Percentiles rank a stretch among this genome's conserved stretches.
These are phyloP conservation scores for Spea hammondii DNA, from an alignment of 2,797 vertebrate species.

Conservation along the genomic window DNA sequence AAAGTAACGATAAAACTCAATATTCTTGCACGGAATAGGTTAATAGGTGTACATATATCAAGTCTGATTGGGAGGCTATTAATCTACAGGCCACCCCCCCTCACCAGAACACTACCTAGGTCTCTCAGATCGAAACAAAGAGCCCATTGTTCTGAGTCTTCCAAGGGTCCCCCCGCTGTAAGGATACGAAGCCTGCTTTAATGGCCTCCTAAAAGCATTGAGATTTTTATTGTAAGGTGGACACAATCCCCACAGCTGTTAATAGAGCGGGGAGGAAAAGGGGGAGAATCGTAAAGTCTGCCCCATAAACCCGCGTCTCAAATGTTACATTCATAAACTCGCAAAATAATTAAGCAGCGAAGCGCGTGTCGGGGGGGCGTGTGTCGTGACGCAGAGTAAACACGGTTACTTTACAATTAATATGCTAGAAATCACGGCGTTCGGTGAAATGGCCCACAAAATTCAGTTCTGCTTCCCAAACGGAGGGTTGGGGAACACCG, in stretches of 20 bases:
- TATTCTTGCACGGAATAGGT: constrained; percentile 9
- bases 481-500: too few species aligned
- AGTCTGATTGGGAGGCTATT: constrained; percentile 18
- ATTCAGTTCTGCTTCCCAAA: background rate
- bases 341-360: constrained; percentile 18
- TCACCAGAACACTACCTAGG: constrained; percentile 25
- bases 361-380: constrained; percentile 7
- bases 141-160: constrained; percentile 32
- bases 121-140: constrained; percentile 38
- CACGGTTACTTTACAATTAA: constrained; percentile 4
- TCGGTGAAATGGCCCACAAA: background rate
- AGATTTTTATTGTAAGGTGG: constrained; percentile 32
- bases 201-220: constrained; percentile 31
- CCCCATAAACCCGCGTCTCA: constrained; percentile 21
- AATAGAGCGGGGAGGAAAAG: background rate
- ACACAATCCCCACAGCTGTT: constrained; percentile 4
- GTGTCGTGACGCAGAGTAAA: background rate
- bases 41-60: constrained; percentile 28
- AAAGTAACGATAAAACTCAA: too few species aligned
- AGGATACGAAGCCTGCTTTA: constrained; percentile 34
- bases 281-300: constrained; percentile 11
- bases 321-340: constrained; percentile 34
- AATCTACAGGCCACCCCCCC: constrained; percentile 31
- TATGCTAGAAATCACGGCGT: background rate
- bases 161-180: constrained; percentile 22